These are phyloP conservation scores for Epirrhoe alternata DNA, from an alignment of 2,888 invertebrate species.

Conservation along the genomic window DNA sequence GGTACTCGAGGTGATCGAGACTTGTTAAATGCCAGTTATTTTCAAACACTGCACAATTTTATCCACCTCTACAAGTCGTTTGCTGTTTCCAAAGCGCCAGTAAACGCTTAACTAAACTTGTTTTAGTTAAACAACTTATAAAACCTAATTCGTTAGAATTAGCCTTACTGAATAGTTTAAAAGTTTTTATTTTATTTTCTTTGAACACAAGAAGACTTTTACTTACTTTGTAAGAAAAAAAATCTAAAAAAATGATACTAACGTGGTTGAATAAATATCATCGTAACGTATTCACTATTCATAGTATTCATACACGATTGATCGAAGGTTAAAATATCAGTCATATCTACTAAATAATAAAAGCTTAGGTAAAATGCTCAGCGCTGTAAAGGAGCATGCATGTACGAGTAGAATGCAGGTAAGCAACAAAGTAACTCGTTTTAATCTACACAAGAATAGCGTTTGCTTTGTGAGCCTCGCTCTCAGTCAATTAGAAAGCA, in stretches of 20 bases:
- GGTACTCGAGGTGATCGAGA: constrained; percentile 14
- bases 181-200: background rate
- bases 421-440: constrained; percentile 69
- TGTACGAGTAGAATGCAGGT: constrained; percentile 53
- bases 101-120: constrained; percentile 37
- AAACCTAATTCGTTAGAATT: background rate
- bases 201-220: background rate
- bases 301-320: too few relatives aligned
- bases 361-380: constrained; percentile 44
- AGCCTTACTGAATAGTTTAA: too few relatives aligned
- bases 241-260: too few relatives aligned
- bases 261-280: too few relatives aligned
- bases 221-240: too few relatives aligned
- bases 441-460: constrained; percentile 70
- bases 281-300: too few relatives aligned
- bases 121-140: background rate
- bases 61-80: constrained; percentile 3
- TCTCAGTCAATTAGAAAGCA: constrained; percentile 16
- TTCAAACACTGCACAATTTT: constrained; percentile 14
- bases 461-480: constrained; percentile 61
- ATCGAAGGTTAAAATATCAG: too few relatives aligned
- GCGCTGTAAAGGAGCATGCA: constrained; percentile 45
- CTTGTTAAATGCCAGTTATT: constrained; percentile 17
- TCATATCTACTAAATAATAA: background rate
- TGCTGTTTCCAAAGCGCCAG: background rate